Base-by-base conservation (phyloP, 2,797 vertebrate genomes). In the Typhlichthys eigenmanni region DNA sequence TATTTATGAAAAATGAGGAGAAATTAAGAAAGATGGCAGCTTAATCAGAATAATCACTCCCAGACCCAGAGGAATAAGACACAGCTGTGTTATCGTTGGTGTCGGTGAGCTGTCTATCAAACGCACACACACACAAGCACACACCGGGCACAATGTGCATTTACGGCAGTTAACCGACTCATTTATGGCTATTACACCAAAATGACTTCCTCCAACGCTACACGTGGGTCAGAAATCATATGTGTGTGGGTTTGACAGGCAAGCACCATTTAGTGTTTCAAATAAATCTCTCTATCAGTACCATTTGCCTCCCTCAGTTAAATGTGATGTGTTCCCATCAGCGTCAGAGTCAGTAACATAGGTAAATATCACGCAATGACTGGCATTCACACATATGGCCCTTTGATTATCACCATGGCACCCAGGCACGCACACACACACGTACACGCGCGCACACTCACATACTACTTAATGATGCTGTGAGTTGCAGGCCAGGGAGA, bases 1-100 rank as follows among this genome's bases (percentile, higher is more conserved):
- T 24, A 24, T 24, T 24, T 24, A 4, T 67, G 34, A 29, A 5
- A 54, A 68, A 14, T 49, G 13, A 66, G 59, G 72, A 17, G 58
- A 68, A 58, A 54, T 14, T 11, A 76, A 55, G 64, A 50, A 74
- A 72, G 83, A 74, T 66, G 16, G 53, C 48, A 51, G 76, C 62
- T 80, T 64, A 56, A 71, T 74, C 54, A 14, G 52, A 60, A 1
- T 81, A 84, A 91, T 89, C 69, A 65, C 65, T 79, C 59, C 85
- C 85, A 85, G 81, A 60, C 75, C 51, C 67, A 55, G 16, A 66
- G 76, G 77, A 80, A 81, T 85, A 71, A 78, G 68, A 62, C 78
- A 32, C 85, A 90, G 87, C 87, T 91, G 89, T 92, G 91, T 90
- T 91, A 83, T 87, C 76, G 58, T 85, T 86, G 72, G 79, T 86